These are phyloP conservation scores for Etia nguti DNA, from an alignment of 2,113 vertebrate genomes.

Conservation along the genomic window DNA sequence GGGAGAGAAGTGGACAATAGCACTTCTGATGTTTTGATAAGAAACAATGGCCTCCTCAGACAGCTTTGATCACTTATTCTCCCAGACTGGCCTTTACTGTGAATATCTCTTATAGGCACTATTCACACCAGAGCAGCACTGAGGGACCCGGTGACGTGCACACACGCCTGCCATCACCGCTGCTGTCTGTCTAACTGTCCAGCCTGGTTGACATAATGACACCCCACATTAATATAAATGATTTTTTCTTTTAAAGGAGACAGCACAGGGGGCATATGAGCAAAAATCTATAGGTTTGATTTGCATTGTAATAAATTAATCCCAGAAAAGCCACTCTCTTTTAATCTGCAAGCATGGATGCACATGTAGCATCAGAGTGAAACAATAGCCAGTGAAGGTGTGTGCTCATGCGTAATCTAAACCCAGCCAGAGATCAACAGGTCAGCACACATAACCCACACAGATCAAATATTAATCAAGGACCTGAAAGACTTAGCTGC, in stretches of 20 bases:
- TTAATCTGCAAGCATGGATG: neutral
- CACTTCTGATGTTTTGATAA: slow-evolving; percentile 69
- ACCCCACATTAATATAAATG: slow-evolving; percentile 27
- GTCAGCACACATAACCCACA: slow-evolving; percentile 46
- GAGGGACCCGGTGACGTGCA: slow-evolving; percentile 30
- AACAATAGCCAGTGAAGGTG: slow-evolving; percentile 25
- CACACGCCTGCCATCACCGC: slow-evolving; percentile 20
- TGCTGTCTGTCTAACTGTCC: slow-evolving; percentile 48
- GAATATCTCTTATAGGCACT: slow-evolving; percentile 58
- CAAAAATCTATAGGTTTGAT: neutral
- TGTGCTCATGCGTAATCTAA: slow-evolving; percentile 48
- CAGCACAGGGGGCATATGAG: neutral
- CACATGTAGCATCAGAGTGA: slow-evolving; percentile 1
- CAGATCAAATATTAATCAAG: slow-evolving; percentile 60
- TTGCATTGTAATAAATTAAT: neutral
- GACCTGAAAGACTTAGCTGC: neutral
- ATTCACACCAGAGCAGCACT: slow-evolving; percentile 39
- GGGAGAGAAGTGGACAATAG: slow-evolving; percentile 63
- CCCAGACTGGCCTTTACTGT: slow-evolving; percentile 67
- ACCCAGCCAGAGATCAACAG: slow-evolving; percentile 57
- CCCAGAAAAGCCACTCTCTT: neutral
- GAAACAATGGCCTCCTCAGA: slow-evolving; percentile 70
- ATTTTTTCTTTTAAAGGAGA: neutral
- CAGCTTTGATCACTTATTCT: slow-evolving; percentile 53
- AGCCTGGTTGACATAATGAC: slow-evolving; percentile 50